Percentiles rank a stretch among this genome's conserved stretches.
These are phyloP conservation scores for Poecile montanus DNA, from an alignment of 2,797 vertebrate genomes.

Conservation along the genomic window DNA sequence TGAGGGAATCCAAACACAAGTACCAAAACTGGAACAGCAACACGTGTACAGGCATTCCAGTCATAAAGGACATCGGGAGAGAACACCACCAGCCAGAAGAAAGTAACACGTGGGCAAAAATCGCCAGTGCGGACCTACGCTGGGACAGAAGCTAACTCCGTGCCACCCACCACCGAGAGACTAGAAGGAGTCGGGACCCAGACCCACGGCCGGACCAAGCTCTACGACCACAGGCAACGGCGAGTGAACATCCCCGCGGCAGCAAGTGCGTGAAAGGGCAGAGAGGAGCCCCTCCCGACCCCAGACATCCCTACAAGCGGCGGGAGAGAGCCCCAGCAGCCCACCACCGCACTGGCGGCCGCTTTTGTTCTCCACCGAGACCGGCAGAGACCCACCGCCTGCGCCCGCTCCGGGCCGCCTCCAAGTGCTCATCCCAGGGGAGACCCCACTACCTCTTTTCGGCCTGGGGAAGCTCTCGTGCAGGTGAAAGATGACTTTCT, in stretches of 20 bases:
- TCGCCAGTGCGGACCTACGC: background rate
- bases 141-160: background rate
- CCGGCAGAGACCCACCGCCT: background rate
- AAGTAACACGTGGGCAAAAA: background rate
- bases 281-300: no score
- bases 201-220: background rate
- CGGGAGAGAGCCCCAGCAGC: background rate
- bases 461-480: slow-evolving; percentile 98
- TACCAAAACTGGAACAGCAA: background rate
- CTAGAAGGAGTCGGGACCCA: background rate
- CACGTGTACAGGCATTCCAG: background rate
- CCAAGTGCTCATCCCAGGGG: background rate
- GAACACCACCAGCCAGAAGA: background rate
- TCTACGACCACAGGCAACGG: no score
- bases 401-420: slow-evolving; percentile 1
- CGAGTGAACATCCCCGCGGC: background rate
- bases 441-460: slow-evolving; percentile 87
- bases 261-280: background rate
- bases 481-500: slow-evolving; percentile 98
- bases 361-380: slow-evolving; percentile 48
- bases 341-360: background rate
- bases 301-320: background rate
- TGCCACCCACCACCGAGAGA: background rate
- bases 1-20: background rate
- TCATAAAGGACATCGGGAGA: background rate